These are phyloP conservation scores for Stomatorhinus ivindoensis DNA, from an alignment of 2,113 vertebrate species.

Conservation along the genomic window DNA sequence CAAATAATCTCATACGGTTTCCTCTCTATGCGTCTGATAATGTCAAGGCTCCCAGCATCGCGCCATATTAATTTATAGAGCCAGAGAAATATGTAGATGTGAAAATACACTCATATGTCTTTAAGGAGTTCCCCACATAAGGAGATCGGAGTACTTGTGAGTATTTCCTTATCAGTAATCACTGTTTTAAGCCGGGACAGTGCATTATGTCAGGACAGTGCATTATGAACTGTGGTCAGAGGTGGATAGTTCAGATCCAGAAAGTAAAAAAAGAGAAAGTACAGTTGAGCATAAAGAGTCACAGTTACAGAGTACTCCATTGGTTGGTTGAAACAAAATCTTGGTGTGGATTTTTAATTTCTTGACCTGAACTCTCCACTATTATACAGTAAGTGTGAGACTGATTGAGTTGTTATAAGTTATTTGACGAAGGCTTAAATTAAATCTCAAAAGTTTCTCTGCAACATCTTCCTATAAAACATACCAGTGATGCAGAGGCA, in stretches of 20 bases:
- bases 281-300: not conserved
- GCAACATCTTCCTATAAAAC: not conserved
- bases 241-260: not conserved
- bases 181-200: not conserved
- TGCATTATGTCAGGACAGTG: not conserved
- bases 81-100: not conserved
- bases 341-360: not conserved
- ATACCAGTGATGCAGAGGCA: not conserved
- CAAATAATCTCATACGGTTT: not conserved
- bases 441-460: not conserved
- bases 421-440: not conserved
- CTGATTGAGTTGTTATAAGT: not conserved
- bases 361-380: not conserved
- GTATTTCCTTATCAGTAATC: not conserved
- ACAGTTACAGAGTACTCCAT: not conserved
- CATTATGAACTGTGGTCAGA: not conserved
- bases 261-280: not conserved
- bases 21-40: not conserved
- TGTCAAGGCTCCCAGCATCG: not conserved
- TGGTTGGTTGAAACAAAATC: not conserved
- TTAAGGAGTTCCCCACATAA: not conserved
- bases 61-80: not conserved
- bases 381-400: not conserved
- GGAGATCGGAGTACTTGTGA: not conserved
- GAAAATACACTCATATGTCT: not conserved